Evolutionary conservation across 2,113 vertebrate genomes (phyloP).

Genomic region (Opisthocomus hoazin): DNA sequence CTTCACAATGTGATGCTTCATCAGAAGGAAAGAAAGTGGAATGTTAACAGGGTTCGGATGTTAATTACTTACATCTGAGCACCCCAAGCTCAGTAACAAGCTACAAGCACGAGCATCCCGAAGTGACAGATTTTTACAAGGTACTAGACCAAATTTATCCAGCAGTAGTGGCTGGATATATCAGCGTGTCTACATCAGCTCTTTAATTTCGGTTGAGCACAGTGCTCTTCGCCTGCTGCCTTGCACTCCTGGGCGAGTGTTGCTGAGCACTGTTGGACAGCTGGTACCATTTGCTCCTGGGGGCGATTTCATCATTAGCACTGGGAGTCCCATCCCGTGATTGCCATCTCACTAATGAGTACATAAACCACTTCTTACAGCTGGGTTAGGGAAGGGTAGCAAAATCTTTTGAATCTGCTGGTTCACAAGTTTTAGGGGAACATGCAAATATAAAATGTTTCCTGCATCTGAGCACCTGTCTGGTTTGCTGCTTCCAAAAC

Average conservation of each 20-base stretch:
- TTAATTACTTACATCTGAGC: constrained; percentile 33
- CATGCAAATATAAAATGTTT: neutral
- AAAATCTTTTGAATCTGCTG: neutral
- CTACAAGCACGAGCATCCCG: neutral
- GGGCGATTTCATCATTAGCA: neutral
- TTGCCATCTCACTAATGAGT: neutral
- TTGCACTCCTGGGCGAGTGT: neutral
- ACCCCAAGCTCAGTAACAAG: neutral
- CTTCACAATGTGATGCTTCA: constrained; percentile 8
- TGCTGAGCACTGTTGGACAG: neutral
- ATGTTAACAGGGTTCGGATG: neutral
- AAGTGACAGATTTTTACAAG: constrained; percentile 31
- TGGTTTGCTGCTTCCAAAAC: neutral
- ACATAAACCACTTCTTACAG: neutral
- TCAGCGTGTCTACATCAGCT: neutral
- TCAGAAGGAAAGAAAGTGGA: constrained; percentile 28
- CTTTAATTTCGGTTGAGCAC: neutral
- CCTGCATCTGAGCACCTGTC: neutral
- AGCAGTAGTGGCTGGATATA: neutral
- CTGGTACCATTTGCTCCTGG: neutral
- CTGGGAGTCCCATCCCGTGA: neutral
- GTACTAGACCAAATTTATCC: neutral
- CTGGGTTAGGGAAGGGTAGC: neutral
- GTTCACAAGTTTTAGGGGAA: neutral
- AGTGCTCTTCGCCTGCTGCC: neutral